Evolutionary conservation across 2,797 vertebrate genomes (phyloP), one percentile per base, ranked within the genome.

Genomic region (Lindbergichthys nudifrons): DNA sequence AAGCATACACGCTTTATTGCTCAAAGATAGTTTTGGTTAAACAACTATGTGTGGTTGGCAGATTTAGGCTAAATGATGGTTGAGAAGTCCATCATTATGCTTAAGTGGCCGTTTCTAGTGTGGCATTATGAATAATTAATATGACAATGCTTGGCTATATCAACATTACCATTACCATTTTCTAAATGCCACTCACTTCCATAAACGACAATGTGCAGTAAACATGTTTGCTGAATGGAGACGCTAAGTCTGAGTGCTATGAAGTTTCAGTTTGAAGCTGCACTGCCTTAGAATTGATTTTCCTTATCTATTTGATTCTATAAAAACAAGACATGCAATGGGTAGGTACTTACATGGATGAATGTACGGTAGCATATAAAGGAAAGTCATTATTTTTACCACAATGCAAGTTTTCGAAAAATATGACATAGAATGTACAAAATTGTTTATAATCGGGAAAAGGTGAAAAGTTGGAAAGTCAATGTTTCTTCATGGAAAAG

Each of bases 71-170:
- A 54, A 64, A 47, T 36, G 5, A 65, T 56, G 12, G 53, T 1
- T 5, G 8, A 15, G 11, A 46, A 9, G 16, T 46, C 54, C 7
- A 46, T 21, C 3, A 14, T 1, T 66, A 59, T 4, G 21, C 30
- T 73, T 18, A 15, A 26, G 50, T 62, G 32, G 39, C 21, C 32
- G 21, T 45, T 65, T 41, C 32, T 26, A 16, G 7, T 43, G 48
- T 64, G 57, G 26, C 36, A 21, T 51, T 15, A 50, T 63, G 47
- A 68, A 70, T 67, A 45, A 79, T 76, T 63, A 39, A 73, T 50
- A 43, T 41, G 48, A 54, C 56, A 70, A 15, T 39, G 18, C 26
- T n/a, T 5, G 30, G 42, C 10, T 32, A 48, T 65, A 69, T 51
- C 50, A 68, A 51, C 42, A 46, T 72, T 59, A 56, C 11, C 41